phyloP scores from a whole-genome alignment of 1,140 invertebrate genomes.

The Drosophila albomicans region DNA sequence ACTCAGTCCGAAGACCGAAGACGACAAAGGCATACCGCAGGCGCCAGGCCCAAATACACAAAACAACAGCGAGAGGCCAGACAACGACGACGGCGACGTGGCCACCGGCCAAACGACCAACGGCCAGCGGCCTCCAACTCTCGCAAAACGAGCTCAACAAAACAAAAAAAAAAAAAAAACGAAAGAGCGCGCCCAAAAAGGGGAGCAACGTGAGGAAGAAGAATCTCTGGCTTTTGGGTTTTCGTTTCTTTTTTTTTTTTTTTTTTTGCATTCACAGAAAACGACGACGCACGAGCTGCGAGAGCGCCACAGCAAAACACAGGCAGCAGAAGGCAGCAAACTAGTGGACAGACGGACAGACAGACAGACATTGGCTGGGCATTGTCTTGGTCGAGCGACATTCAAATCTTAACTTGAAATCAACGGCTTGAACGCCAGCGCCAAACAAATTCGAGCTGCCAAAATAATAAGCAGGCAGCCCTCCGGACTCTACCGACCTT shows the following conservation, averaged over 20 bases:
- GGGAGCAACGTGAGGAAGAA: not conserved
- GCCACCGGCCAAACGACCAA: constrained; percentile 50
- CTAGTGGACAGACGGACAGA: constrained; percentile 1
- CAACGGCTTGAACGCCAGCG: constrained; percentile 63
- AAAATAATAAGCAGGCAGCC: constrained; percentile 73
- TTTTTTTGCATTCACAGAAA: constrained; percentile 46
- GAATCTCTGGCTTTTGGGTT: not conserved
- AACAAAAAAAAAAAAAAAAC: not conserved
- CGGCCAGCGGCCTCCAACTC: constrained; percentile 13
- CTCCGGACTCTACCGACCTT: not conserved
- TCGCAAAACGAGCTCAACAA: constrained; percentile 35
- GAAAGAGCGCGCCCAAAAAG: not conserved
- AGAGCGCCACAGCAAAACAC: constrained; percentile 32
- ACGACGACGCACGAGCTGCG: constrained; percentile 24
- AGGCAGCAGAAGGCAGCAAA: not conserved
- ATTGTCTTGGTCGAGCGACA: constrained; percentile 74
- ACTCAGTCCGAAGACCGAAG: constrained; percentile 50
- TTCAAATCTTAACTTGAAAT: constrained; percentile 84
- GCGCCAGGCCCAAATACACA: constrained; percentile 75
- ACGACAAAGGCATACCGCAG: constrained; percentile 84
- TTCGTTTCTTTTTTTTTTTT: not conserved
- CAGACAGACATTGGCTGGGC: constrained; percentile 42
- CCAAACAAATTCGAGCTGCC: constrained; percentile 82
- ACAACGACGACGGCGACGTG: constrained; percentile 52
- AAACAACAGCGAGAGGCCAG: constrained; percentile 41